Evolutionary conservation across 1,140 invertebrate species (phyloP).

Genomic region (Whitmania pigra): DNA sequence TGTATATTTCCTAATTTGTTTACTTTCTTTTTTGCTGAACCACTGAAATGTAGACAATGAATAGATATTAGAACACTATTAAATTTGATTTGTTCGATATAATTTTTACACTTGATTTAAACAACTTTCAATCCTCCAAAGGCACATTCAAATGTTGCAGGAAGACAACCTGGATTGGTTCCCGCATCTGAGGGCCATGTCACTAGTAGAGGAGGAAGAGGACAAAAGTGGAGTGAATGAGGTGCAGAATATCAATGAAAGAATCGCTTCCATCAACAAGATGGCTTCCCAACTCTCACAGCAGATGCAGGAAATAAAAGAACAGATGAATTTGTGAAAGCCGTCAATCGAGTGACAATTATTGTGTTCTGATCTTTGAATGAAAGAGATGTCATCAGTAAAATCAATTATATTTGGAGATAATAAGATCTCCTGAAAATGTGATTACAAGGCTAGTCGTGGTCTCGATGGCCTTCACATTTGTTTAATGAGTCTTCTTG

Average conservation of each 20-base stretch:
- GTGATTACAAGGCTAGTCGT: no score
- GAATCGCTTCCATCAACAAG: slow-evolving; percentile 66
- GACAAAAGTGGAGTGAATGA: slow-evolving; percentile 77
- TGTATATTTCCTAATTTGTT: no score
- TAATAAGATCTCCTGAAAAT: no score
- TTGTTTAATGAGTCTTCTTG: background rate
- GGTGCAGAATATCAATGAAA: slow-evolving; percentile 65
- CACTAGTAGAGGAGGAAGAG: slow-evolving; percentile 72
- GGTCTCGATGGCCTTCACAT: no score
- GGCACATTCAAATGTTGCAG: slow-evolving; percentile 39
- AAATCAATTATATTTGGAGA: no score
- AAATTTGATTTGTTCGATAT: no score
- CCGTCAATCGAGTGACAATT: no score
- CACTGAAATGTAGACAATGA: no score
- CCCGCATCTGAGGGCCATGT: slow-evolving; percentile 82
- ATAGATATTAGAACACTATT: no score
- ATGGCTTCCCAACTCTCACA: slow-evolving; percentile 54
- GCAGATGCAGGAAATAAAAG: slow-evolving; percentile 73
- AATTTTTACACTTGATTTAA: background rate
- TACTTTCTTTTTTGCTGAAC: no score
- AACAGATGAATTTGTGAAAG: slow-evolving; percentile 53
- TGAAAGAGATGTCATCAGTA: no score
- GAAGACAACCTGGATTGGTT: slow-evolving; percentile 89
- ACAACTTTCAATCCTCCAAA: background rate
- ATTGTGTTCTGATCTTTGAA: no score